phyloP scores from a whole-genome alignment of 2,888 invertebrate species.

The Papilio elwesi region DNA sequence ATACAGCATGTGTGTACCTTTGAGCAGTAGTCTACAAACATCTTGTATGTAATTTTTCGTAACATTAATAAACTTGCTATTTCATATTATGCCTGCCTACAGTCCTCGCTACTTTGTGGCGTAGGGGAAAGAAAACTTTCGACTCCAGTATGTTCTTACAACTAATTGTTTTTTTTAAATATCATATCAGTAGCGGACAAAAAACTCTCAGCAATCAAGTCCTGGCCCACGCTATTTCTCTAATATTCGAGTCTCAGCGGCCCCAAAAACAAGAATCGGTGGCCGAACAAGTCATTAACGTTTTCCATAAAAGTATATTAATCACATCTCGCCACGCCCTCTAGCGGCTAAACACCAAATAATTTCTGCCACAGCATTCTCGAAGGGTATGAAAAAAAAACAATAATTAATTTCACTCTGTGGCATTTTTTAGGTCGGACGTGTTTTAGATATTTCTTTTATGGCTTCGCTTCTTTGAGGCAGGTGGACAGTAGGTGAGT shows the following conservation, averaged over 20 bases:
- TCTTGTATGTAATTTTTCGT: too few relatives aligned
- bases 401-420: conserved; percentile 78
- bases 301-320: conserved; percentile 81
- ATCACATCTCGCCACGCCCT: conserved; percentile 75
- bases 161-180: conserved; percentile 21
- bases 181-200: conserved; percentile 11
- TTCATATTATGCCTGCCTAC: too few relatives aligned
- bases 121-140: background rate
- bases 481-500: conserved; percentile 69
- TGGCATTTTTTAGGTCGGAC: conserved; percentile 70
- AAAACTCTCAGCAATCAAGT: conserved; percentile 26
- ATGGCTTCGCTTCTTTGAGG: conserved; percentile 49
- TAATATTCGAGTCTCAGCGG: conserved; percentile 45
- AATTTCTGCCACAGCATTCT: conserved; percentile 78
- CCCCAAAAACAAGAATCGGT: conserved; percentile 52
- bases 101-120: too few relatives aligned
- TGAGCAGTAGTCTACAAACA: too few relatives aligned
- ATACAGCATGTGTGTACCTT: too few relatives aligned
- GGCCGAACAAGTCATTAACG: conserved; percentile 70
- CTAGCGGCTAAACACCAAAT: conserved; percentile 82
- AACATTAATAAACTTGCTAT: too few relatives aligned
- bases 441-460: conserved; percentile 56
- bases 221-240: conserved; percentile 36
- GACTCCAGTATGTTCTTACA: background rate
- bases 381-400: conserved; percentile 68